A percentile compares a stretch with the other conserved stretches of the same genome.
These are phyloP conservation scores for Arrhopalites spinosus DNA, from an alignment of 2,888 invertebrate species.

Conservation along the genomic window DNA sequence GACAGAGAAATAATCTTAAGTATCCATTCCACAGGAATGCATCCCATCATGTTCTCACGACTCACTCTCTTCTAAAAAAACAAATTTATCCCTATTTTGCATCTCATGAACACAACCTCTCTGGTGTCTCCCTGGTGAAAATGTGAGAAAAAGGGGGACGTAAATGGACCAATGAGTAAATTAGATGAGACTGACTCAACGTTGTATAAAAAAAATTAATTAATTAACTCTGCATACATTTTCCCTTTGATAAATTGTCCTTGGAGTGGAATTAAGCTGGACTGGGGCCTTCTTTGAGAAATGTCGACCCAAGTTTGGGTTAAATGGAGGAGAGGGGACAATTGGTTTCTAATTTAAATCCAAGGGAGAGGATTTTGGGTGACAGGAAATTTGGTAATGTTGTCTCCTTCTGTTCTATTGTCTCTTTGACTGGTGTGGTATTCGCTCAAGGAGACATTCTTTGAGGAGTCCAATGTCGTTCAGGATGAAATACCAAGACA, in stretches of 20 bases:
- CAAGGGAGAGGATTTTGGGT: not conserved
- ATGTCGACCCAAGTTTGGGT: not conserved
- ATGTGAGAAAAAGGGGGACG: too few species aligned
- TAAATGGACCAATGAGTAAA: too few species aligned
- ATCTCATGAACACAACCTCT: too few species aligned
- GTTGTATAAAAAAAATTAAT: not conserved
- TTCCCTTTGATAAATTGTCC: not conserved
- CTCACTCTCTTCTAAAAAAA: too few species aligned
- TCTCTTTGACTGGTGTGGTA: not conserved
- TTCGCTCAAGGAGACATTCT: not conserved
- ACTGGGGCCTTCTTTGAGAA: too few species aligned
- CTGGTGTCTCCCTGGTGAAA: too few species aligned
- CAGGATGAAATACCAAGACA: not conserved
- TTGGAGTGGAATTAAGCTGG: not conserved
- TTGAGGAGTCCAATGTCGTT: not conserved
- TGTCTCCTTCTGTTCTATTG: not conserved
- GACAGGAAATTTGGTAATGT: not conserved
- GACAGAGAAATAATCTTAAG: too few species aligned
- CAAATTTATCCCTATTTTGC: too few species aligned
- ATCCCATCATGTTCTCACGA: too few species aligned
- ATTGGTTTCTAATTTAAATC: not conserved
- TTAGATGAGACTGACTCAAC: too few species aligned
- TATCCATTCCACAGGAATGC: too few species aligned
- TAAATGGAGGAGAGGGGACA: not conserved
- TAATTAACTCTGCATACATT: too few species aligned